These are phyloP conservation scores for Sebastolobus alascanus DNA, from an alignment of 2,797 vertebrate genomes.

Conservation along the genomic window DNA sequence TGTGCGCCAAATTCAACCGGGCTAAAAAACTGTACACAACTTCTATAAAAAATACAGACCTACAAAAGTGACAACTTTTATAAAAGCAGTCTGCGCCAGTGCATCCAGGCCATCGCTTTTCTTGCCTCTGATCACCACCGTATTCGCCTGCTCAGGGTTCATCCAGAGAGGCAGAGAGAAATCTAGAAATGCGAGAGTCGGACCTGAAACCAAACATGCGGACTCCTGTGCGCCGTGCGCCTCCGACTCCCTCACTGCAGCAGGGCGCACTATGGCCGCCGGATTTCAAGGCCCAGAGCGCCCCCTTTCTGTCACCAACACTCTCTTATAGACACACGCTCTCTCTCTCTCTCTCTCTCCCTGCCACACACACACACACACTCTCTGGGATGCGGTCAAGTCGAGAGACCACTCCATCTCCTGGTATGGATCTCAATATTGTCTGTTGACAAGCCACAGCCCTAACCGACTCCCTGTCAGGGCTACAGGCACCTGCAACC, in stretches of 20 bases:
- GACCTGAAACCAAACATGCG: constrained; percentile 62
- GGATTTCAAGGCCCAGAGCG: constrained; percentile 86
- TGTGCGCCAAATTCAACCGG: neutral
- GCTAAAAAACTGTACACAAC: neutral
- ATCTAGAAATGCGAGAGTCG: constrained; percentile 52
- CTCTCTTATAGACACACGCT: neutral
- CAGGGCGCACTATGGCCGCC: constrained; percentile 43
- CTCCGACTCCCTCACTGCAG: constrained; percentile 68
- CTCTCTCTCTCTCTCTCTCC: constrained; percentile 4
- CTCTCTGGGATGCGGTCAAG: constrained; percentile 18
- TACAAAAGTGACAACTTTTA: constrained; percentile 67
- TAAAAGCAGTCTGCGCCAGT: constrained; percentile 52
- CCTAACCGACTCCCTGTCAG: neutral
- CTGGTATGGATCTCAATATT: constrained; percentile 13
- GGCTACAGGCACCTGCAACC: constrained; percentile 49
- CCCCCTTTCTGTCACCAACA: constrained; percentile 82
- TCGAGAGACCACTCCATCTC: constrained; percentile 32
- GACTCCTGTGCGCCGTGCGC: constrained; percentile 59
- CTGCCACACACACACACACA: constrained; percentile 13
- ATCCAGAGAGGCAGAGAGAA: constrained; percentile 68
- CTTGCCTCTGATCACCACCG: constrained; percentile 62
- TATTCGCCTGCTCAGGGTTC: constrained; percentile 66
- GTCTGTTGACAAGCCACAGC: constrained; percentile 33
- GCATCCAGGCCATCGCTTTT: constrained; percentile 53
- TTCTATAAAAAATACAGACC: constrained; percentile 67